These are phyloP conservation scores for Tangachromis dhanisi DNA, from an alignment of 2,113 vertebrate genomes.

Conservation along the genomic window DNA sequence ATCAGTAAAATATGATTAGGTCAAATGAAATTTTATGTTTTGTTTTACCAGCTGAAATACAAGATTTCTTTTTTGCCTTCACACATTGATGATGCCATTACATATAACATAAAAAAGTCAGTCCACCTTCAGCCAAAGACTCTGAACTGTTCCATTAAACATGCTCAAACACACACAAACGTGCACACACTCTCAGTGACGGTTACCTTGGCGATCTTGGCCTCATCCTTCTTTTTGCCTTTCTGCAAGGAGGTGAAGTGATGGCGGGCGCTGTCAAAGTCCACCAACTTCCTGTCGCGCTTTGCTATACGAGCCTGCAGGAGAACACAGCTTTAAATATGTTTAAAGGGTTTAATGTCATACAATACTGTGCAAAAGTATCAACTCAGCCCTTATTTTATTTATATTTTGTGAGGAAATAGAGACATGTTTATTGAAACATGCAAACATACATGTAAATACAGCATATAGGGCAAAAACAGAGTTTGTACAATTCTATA, in stretches of 20 bases:
- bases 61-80: background rate
- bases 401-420: background rate
- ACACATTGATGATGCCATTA: background rate
- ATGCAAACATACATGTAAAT: background rate
- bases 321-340: background rate
- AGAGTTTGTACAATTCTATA: background rate
- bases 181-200: background rate
- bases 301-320: constrained; percentile 89
- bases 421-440: background rate
- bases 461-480: background rate
- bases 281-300: constrained; percentile 93
- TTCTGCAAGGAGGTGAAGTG: constrained; percentile 91
- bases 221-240: constrained; percentile 97
- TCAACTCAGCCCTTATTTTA: background rate
- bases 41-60: background rate
- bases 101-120: background rate
- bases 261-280: constrained; percentile 95
- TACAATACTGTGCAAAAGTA: background rate
- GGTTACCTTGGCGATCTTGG: constrained; percentile 93
- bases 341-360: background rate
- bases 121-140: background rate
- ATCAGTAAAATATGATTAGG: background rate
- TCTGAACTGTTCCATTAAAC: background rate
- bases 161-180: background rate
- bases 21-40: background rate